Evolutionary conservation across 1,140 invertebrate genomes (phyloP).

Genomic region (Wasmannia auropunctata): DNA sequence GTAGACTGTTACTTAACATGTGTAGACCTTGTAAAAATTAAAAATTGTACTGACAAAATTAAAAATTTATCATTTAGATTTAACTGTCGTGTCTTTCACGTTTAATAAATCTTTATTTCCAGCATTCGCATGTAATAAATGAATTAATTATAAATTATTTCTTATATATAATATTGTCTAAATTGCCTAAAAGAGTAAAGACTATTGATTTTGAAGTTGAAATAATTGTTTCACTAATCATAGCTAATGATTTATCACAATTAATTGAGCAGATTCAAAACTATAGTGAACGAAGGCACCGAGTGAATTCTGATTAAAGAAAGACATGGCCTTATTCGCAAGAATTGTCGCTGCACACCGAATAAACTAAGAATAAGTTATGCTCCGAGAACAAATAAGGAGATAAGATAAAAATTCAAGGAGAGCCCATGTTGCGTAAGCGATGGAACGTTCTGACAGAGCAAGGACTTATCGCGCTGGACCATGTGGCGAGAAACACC

Average conservation of each 20-base stretch:
- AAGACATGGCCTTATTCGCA: background rate
- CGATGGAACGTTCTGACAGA: background rate
- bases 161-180: background rate
- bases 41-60: background rate
- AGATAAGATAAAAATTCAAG: background rate
- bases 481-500: background rate
- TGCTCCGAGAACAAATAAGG: background rate
- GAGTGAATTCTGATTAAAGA: background rate
- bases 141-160: background rate
- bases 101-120: background rate
- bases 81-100: background rate
- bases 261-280: background rate
- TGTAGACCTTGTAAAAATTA: background rate
- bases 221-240: background rate
- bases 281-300: background rate
- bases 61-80: background rate
- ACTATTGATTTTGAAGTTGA: background rate
- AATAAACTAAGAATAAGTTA: background rate
- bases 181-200: no score
- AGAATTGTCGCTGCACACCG: background rate
- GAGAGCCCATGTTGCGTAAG: background rate
- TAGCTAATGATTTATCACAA: background rate
- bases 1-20: no score
- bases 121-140: background rate
- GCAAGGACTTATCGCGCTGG: background rate